Evolutionary conservation across 2,797 vertebrate species (phyloP).

Genomic region (Valencia hispanica): DNA sequence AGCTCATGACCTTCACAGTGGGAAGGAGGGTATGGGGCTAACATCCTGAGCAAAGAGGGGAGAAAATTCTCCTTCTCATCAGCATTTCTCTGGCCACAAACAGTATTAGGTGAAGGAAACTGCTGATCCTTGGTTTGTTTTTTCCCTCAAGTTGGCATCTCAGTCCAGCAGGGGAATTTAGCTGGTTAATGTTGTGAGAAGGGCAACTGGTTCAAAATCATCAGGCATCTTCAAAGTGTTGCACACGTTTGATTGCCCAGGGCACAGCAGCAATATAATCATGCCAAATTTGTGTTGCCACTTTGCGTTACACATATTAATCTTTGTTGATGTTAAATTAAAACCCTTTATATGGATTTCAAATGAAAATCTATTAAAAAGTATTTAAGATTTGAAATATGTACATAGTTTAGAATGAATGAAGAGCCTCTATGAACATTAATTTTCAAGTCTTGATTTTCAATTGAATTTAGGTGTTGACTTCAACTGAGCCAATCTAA

Average conservation of each 20-base stretch:
- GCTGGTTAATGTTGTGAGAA: slow-evolving; percentile 79
- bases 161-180: slow-evolving; percentile 62
- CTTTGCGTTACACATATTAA: slow-evolving; percentile 52
- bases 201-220: slow-evolving; percentile 74
- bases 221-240: slow-evolving; percentile 52
- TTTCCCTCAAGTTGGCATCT: slow-evolving; percentile 61
- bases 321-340: slow-evolving; percentile 59
- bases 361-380: slow-evolving; percentile 21
- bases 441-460: no score
- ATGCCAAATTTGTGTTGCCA: slow-evolving; percentile 47
- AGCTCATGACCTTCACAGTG: slow-evolving; percentile 77
- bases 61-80: slow-evolving; percentile 70
- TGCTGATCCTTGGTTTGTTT: slow-evolving; percentile 72
- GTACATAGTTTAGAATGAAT: background rate
- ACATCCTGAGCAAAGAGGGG: slow-evolving; percentile 43
- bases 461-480: no score
- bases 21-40: slow-evolving; percentile 41
- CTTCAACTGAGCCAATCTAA: no score
- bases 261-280: slow-evolving; percentile 32
- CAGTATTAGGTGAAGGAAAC: slow-evolving; percentile 62
- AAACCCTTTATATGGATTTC: slow-evolving; percentile 23
- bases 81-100: slow-evolving; percentile 70
- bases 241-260: slow-evolving; percentile 49
- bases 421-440: no score
- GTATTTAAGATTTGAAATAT: background rate